Percentiles rank a stretch among this genome's conserved stretches.
Conservation (phyloP, 2,113 vertebrate species). For the Plectropomus leopardus region DNA sequence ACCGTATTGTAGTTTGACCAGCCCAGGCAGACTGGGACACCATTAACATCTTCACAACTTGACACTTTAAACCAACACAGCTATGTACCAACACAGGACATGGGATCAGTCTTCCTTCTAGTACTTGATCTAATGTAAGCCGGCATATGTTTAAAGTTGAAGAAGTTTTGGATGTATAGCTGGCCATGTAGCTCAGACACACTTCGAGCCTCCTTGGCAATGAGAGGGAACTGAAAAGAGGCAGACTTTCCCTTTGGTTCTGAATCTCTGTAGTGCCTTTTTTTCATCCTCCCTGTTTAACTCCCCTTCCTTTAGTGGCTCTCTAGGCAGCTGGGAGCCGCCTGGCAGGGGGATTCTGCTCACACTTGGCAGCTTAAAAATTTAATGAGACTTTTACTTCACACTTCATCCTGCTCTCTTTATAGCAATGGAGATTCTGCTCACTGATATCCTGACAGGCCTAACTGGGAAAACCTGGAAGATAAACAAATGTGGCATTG, state of each 20-base stretch:
- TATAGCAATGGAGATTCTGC: slow-evolving; percentile 68
- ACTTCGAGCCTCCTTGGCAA: slow-evolving; percentile 48
- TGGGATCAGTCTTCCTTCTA: slow-evolving; percentile 52
- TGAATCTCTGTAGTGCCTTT: slow-evolving; percentile 58
- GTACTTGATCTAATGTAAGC: slow-evolving; percentile 44
- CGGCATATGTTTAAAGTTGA: slow-evolving; percentile 66
- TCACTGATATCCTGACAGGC: slow-evolving; percentile 71
- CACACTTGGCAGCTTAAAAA: slow-evolving; percentile 83
- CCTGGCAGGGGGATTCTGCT: slow-evolving; percentile 75
- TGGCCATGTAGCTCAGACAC: slow-evolving; percentile 46
- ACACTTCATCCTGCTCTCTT: slow-evolving; percentile 80
- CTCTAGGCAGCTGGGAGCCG: slow-evolving; percentile 71
- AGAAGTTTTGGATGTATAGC: slow-evolving; percentile 59
- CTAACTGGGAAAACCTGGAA: slow-evolving; percentile 64
- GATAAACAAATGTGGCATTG: slow-evolving; percentile 71
- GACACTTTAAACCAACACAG: slow-evolving; percentile 35
- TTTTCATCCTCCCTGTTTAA: slow-evolving; percentile 78
- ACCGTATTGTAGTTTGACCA: neutral
- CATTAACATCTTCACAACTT: slow-evolving; percentile 6
- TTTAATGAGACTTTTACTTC: slow-evolving; percentile 86
- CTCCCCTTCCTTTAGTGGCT: slow-evolving; percentile 72
- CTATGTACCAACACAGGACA: slow-evolving; percentile 16
- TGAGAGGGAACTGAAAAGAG: slow-evolving; percentile 59
- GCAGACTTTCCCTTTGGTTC: slow-evolving; percentile 62
- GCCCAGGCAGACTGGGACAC: neutral